Percentiles rank a stretch among this genome's conserved stretches.
Conservation (phyloP, 2,797 vertebrate genomes). For the Enteromius treurensis region DNA sequence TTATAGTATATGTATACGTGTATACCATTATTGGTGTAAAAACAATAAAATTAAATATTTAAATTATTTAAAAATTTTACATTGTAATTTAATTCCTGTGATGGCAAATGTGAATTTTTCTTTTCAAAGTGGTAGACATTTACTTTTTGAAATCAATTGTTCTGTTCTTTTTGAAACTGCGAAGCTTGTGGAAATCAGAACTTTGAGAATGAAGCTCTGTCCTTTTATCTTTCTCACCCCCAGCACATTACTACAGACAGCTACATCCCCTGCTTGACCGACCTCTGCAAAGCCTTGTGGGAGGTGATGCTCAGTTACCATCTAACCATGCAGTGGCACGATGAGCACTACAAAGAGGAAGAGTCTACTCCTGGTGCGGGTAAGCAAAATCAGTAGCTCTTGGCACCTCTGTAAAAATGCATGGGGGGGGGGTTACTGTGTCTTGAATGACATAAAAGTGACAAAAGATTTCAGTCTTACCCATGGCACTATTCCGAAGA, state of each 20-base stretch:
- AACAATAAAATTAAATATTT: neutral
- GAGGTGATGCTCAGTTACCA: conserved; percentile 99
- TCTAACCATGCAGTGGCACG: conserved; percentile 96
- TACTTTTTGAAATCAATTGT: neutral
- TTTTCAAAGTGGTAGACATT: neutral
- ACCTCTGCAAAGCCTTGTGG: conserved; percentile 98
- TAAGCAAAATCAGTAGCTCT: conserved; percentile 3
- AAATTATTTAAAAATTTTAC: neutral
- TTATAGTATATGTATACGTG: neutral
- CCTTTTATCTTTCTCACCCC: conserved; percentile 45
- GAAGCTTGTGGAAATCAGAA: conserved; percentile 16
- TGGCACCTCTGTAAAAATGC: neutral
- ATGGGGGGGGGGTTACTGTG: neutral
- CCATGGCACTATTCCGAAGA: neutral
- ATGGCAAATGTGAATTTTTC: neutral
- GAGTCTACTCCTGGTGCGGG: conserved; percentile 76
- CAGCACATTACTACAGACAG: conserved; percentile 97
- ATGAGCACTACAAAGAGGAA: conserved; percentile 85
- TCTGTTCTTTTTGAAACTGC: neutral
- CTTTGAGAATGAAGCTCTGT: conserved; percentile 21
- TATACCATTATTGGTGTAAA: neutral
- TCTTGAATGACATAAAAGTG: neutral
- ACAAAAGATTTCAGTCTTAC: neutral
- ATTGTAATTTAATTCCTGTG: neutral
- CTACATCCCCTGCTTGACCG: conserved; percentile 96